A percentile compares a stretch with the other conserved stretches of the same genome.
These are phyloP conservation scores for Sylvilagus floridanus DNA, from an alignment of 2,797 vertebrate genomes.

Conservation along the genomic window DNA sequence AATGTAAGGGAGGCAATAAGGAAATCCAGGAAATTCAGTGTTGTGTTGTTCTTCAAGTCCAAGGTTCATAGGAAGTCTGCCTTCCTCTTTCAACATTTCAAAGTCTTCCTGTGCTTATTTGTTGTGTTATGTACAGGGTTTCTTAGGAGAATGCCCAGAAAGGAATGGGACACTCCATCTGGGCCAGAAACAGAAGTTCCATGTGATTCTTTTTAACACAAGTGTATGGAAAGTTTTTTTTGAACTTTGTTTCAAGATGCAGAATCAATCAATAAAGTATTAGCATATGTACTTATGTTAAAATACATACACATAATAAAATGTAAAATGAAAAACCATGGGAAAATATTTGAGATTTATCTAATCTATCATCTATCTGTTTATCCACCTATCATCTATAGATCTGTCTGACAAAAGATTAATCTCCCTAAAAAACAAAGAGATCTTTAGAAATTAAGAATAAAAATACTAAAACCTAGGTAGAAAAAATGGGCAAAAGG, in stretches of 20 bases:
- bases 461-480: not conserved
- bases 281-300: conserved; percentile 4
- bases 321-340: conserved; percentile 11
- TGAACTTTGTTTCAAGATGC: not conserved
- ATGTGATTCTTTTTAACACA: conserved; percentile 28
- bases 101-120: conserved; percentile 19
- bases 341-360: conserved; percentile 10
- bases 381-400: not conserved
- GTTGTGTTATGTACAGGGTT: not conserved
- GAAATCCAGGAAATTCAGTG: not conserved
- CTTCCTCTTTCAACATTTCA: conserved; percentile 37
- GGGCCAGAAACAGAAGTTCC: not conserved
- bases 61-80: not conserved
- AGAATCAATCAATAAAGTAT: conserved; percentile 37
- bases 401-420: not conserved
- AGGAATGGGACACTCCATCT: not conserved
- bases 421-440: conserved; percentile 47
- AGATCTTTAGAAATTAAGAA: conserved; percentile 14
- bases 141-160: not conserved
- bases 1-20: not conserved
- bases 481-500: conserved; percentile 2
- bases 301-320: conserved; percentile 30
- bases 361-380: too few species aligned
- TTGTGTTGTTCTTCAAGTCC: not conserved
- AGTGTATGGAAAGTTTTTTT: not conserved